Evolutionary conservation across 2,888 invertebrate genomes (phyloP).

Genomic region (Meandrusa payeni): DNA sequence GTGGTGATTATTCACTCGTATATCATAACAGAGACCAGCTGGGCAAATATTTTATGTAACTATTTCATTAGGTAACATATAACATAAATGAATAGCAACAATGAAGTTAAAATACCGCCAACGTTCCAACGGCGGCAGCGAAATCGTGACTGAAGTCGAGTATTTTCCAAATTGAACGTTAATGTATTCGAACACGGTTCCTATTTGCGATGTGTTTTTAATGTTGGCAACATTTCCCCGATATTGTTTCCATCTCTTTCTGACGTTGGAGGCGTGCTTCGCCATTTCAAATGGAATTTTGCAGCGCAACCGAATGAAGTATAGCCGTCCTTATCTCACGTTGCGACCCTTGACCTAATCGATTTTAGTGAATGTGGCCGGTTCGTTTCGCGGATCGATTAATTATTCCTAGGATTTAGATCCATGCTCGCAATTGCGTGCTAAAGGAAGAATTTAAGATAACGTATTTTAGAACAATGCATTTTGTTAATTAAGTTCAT

Average conservation of each 20-base stretch:
- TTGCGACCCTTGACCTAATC: slow-evolving; percentile 75
- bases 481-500: no score
- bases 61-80: slow-evolving; percentile 34
- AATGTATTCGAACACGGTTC: slow-evolving; percentile 44
- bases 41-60: slow-evolving; percentile 48
- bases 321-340: slow-evolving; percentile 67
- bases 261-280: slow-evolving; percentile 72
- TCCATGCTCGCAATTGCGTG: slow-evolving; percentile 17
- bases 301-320: slow-evolving; percentile 55
- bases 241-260: slow-evolving; percentile 68
- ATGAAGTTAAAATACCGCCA: slow-evolving; percentile 65
- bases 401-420: slow-evolving; percentile 23
- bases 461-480: no score
- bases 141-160: slow-evolving; percentile 55
- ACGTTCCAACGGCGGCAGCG: slow-evolving; percentile 56
- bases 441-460: slow-evolving; percentile 14
- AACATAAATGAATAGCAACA: slow-evolving; percentile 52
- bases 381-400: slow-evolving; percentile 57
- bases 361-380: slow-evolving; percentile 70
- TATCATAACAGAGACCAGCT: slow-evolving; percentile 31
- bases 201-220: slow-evolving; percentile 51
- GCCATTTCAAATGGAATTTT: slow-evolving; percentile 64
- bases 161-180: slow-evolving; percentile 48
- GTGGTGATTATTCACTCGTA: slow-evolving; percentile 17
- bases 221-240: slow-evolving; percentile 64